Percentiles rank a stretch among this genome's conserved stretches.
phyloP scores from a whole-genome alignment of 2,113 vertebrate genomes.

The Atlantisia rogersi region DNA sequence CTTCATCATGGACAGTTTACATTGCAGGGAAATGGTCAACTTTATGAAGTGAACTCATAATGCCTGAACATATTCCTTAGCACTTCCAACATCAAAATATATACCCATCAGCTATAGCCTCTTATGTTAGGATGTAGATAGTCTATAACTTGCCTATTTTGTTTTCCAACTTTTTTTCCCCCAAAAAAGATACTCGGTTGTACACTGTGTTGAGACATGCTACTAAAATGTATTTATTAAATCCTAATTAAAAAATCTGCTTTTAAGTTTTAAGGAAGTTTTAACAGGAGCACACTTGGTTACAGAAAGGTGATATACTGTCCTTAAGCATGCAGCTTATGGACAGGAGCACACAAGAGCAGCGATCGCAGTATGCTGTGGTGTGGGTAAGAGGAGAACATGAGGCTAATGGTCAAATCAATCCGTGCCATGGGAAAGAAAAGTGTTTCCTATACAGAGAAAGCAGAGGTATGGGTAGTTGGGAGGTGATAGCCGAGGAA shows the following conservation, averaged over 20 bases:
- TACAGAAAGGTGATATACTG: background rate
- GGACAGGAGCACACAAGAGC: background rate
- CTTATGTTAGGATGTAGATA: background rate
- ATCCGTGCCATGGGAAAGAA: background rate
- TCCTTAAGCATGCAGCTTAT: no score
- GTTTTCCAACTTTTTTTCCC: background rate
- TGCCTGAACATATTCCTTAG: background rate
- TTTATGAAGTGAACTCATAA: background rate
- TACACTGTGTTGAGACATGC: background rate
- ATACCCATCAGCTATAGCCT: background rate
- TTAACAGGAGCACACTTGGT: background rate
- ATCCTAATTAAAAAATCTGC: background rate
- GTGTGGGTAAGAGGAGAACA: background rate
- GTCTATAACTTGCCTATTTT: background rate
- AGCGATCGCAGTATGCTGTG: rapidly evolving
- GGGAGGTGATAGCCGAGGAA: background rate
- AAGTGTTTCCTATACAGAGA: background rate
- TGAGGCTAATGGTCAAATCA: background rate
- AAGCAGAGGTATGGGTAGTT: background rate
- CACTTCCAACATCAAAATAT: background rate
- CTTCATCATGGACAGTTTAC: background rate
- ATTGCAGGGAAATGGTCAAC: background rate
- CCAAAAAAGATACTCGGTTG: background rate
- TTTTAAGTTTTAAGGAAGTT: background rate
- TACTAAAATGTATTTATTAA: background rate